Base-by-base conservation (phyloP, 2,888 invertebrate genomes). In the Lasioglossum zephyrum region DNA sequence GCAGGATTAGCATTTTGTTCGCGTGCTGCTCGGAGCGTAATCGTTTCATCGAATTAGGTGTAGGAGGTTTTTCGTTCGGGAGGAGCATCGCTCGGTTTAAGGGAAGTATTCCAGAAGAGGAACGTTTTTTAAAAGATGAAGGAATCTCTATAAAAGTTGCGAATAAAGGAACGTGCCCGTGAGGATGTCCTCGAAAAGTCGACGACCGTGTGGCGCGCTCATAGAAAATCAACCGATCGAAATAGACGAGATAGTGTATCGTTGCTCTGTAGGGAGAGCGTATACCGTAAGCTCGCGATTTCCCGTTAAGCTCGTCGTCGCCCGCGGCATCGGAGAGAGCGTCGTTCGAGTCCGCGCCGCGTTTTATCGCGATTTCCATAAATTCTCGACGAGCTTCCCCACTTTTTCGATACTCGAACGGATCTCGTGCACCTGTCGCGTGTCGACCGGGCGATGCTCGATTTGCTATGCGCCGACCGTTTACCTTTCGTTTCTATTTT, bases 401-500 rank as follows among this genome's bases (percentile, higher is more conserved):
- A 22, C 53, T 53, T 53, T 53, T 53, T 53, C 53, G 53, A 53
- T 53, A 22, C 53, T n/a, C 53, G 53, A 53, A 53, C 53, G 53
- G 53, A 53, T 53, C 53, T 53, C 53, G 53, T 9, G 53, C n/a
- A n/a, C 53, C 63, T 63, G 63, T 63, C 63, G 31, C 63, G 63
- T 31, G 63, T 63, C 5, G 63, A 63, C 63, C 3, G 63, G 31
- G 1, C 63, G 26, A 69, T 69, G 31, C 69, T 31, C 36, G 69
- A 69, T 36, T 69, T 31, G 9, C 69, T 36, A 53, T 53, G 53
- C 53, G 22, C 69, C 31, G 69, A 31, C 31, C 69, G 73, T 47
- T 63, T 31, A 63, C 63, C 63, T 63, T 13, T 63, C n/a, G 31
- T 63, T 63, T 31, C 31, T 63, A 66, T 77, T 47, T 31, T 47